Base-by-base conservation (phyloP, 2,797 vertebrate species). In the Spatula clypeata region DNA sequence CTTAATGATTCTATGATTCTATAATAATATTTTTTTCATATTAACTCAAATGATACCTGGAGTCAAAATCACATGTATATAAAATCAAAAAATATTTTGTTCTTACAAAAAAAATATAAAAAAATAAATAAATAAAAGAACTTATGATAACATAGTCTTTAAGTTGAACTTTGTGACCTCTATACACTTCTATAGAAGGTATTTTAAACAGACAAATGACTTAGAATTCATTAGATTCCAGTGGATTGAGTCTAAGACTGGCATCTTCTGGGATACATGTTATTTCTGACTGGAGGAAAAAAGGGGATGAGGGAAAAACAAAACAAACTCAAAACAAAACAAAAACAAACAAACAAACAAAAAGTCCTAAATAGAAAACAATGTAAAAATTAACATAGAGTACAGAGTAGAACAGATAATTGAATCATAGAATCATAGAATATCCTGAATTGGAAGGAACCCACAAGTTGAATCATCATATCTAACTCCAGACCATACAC, bases 221-320 rank as follows among this genome's bases (percentile, higher is more conserved):
- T 44, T 57, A 75, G 19, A 75, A 69, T 8, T 24, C 18, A 36
- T 16, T 61, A 26, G 24, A 82, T 4, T n/a, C 24, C 24, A 4
- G 21, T 55, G 8, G 14, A 49, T 55, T 20, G 14, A 55, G 26
- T 32, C 6, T 60, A 44, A 40, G 31, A 47, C 18, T 54, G 26
- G 27, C 53, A 66, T 40, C 9, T 55, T 60, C 32, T 66, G 18
- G 21, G 14, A 54, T 34, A 23, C 1, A 1, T 14, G 5, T 21
- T 19, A 61, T 67, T 32, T 20, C 31, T 32, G 14, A 66, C 13
- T 54, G 38, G 18, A 65, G 4, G 13, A 83, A 12, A 64, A 34
- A 42, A 21, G 8, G 1, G 3, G 1, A 51, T 51, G 49, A 26
- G 11, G 6, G 3, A 1, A 6, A 9, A 24, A 21, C 3, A 9